phyloP scores from a whole-genome alignment of 2,113 vertebrate species.

The Neotragus moschatus region DNA sequence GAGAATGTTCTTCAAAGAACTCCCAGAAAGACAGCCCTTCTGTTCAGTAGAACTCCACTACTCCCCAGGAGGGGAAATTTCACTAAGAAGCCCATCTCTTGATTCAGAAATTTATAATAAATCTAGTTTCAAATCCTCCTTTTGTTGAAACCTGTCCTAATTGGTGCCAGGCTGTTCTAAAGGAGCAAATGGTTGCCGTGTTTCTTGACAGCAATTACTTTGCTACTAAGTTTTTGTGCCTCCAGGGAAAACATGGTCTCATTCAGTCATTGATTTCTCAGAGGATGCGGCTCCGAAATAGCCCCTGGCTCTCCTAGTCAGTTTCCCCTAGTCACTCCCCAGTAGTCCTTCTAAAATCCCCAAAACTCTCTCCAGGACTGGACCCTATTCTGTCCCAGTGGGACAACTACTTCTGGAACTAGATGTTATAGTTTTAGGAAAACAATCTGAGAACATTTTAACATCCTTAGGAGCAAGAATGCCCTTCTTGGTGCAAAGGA shows the following conservation, averaged over 20 bases:
- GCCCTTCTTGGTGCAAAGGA: neutral
- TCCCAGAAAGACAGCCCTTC: neutral
- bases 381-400: accelerated
- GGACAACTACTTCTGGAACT: neutral
- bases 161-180: too few relatives aligned
- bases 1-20: neutral
- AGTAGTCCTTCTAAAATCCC: neutral
- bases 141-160: neutral
- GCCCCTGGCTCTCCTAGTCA: neutral
- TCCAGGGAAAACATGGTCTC: neutral
- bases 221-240: neutral
- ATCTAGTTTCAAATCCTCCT: neutral
- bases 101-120: neutral
- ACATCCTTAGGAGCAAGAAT: neutral
- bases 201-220: neutral
- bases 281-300: accelerated
- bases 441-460: neutral
- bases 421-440: neutral
- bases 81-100: neutral
- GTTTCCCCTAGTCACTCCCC: accelerated
- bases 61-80: neutral
- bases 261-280: accelerated
- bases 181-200: accelerated
- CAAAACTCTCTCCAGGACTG: too few relatives aligned
- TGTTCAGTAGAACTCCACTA: neutral